Evolutionary conservation across 35 echinoderm and acorn worm species (phyloP), one percentile per base, ranked within the genome.

Genomic region (Nesometra sesokonis): DNA sequence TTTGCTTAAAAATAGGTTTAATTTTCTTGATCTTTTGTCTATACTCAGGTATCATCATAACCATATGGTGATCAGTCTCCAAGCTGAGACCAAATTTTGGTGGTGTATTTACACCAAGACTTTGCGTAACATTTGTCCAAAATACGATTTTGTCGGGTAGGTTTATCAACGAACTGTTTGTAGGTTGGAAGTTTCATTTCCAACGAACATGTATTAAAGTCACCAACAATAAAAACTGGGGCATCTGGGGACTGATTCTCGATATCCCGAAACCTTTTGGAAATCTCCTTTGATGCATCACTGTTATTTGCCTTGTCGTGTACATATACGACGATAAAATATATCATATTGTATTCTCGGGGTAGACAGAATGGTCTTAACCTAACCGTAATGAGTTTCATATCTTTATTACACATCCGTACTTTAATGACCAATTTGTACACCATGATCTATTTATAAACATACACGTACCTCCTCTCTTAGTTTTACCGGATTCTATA

Each of bases 361-460:
- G 88, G 88, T 32, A 90, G 34, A 30, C 84, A 90, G n/a, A 85
- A 90, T 34, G 88, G 88, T 21, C 88, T 34, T 4, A 90, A 82
- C 67, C 82, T 47, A 0, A 90, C 82, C 35, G 82, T 85, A 15
- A 85, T 35, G 11, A 32, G 33, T 77, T 90, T 82, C 46, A 77
- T 33, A 78, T 90, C 37, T 11, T 82, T 43, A 21, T 30, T 77
- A 77, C 89, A 87, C 21, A 43, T n/a, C n/a, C n/a, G n/a, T n/a
- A 27, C 27, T 31, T 30, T 5, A 34, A 23, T 80, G 81, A 80
- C 11, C 87, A 31, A 78, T 35, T n/a, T n/a, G n/a, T n/a, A n/a
- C n/a, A n/a, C n/a, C n/a, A n/a, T n/a, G n/a, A n/a, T n/a, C n/a
- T n/a, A 37, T 91, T 91, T 17, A 91, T 86, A 33, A 81, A 91